Evolutionary conservation across 2,113 vertebrate genomes (phyloP), one percentile per base, ranked within the genome.

Genomic region (Nymphicus hollandicus): DNA sequence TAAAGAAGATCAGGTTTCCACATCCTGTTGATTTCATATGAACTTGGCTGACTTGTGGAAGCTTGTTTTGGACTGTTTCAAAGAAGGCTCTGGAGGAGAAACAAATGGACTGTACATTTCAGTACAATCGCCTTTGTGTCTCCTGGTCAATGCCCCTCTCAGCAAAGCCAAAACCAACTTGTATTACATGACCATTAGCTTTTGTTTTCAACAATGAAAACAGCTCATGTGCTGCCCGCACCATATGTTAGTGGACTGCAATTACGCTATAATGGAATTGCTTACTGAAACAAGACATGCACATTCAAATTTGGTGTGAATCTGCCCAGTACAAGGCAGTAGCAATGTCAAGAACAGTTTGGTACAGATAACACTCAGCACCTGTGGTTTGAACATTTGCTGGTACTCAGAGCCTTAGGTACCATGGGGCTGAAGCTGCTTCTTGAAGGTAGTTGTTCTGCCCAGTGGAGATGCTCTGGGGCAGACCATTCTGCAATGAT

Each of bases 11-110:
- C 89, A 89, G 70, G 53, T 97, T 97, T 96, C 96, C 86, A 93
- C 94, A 96, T 96, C 96, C 95, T 97, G 96, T 95, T 96, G 96
- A 94, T 92, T 96, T 95, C 94, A 55, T 24, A 73, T 53, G 93
- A 80, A 89, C 86, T 93, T 89, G 74, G 81, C 88, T 91, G 92
- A 79, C 94, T 91, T 94, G 95, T 89, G 81, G 73, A 80, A 96
- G 96, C 95, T 97, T 97, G 94, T 96, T 96, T 97, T 96, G 95
- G 91, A 94, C 83, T 85, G 88, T 65, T 94, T 86, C 73, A 89
- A 72, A 70, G 83, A 88, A 81, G 91, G 53, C 49, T 92, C 52
- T 1, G 0, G 73, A 91, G 73, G 73, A 95, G 92, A 74, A 92
- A 65, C 0, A 37, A 94, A 46, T 65, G 61, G 44, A 58, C 88